Conservation (phyloP, 1,140 invertebrate species). For the Lasioglossum albipes region DNA sequence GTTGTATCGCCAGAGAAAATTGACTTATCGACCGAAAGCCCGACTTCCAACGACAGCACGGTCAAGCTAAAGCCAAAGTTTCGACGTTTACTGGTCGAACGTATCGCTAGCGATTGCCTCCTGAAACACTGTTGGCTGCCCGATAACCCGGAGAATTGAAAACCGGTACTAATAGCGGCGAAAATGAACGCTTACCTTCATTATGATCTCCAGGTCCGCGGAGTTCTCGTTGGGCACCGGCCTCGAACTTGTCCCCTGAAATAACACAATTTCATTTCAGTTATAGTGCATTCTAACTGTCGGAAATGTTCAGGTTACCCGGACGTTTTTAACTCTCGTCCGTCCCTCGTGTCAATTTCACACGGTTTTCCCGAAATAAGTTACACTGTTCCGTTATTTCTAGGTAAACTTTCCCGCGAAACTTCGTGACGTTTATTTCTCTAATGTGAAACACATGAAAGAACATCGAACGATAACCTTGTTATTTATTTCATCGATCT, state of each 20-base stretch:
- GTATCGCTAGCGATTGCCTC: too few relatives aligned
- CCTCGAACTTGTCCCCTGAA: conserved; percentile 67
- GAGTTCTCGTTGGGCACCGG: conserved; percentile 62
- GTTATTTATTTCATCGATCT: too few relatives aligned
- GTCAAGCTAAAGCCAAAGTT: conserved; percentile 9
- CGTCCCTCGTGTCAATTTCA: too few relatives aligned
- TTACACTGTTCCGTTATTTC: too few relatives aligned
- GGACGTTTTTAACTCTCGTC: too few relatives aligned
- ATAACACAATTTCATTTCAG: not conserved
- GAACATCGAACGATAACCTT: too few relatives aligned
- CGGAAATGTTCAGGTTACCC: too few relatives aligned
- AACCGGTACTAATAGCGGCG: not conserved
- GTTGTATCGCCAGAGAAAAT: conserved; percentile 55
- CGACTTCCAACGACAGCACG: conserved; percentile 11
- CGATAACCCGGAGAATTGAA: not conserved
- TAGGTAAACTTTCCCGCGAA: too few relatives aligned
- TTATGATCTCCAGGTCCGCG: conserved; percentile 71
- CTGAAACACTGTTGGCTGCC: not conserved
- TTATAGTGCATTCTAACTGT: too few relatives aligned
- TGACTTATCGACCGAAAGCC: conserved; percentile 54
- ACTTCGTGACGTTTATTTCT: too few relatives aligned
- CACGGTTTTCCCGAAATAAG: too few relatives aligned
- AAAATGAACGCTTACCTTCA: conserved; percentile 66
- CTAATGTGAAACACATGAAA: too few relatives aligned
- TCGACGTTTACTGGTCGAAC: not conserved